Evolutionary conservation across 2,797 vertebrate genomes (phyloP).

Genomic region (Scleropages formosus): DNA sequence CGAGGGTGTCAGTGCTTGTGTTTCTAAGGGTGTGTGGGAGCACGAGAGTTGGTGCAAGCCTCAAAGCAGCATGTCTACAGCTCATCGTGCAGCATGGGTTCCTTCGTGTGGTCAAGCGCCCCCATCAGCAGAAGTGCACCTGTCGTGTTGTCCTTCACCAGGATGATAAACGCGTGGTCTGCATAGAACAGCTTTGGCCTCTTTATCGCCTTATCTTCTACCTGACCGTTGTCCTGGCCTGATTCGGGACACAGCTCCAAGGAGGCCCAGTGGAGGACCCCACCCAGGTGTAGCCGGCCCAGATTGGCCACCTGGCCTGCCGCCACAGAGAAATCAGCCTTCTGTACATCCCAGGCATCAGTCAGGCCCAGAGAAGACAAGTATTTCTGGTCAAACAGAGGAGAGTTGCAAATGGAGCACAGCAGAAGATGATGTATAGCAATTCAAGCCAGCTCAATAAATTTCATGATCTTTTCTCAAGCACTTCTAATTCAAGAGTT

Average conservation of each 20-base stretch:
- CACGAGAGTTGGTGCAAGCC: conserved; percentile 17
- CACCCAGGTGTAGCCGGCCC: conserved; percentile 55
- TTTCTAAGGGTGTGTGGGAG: conserved; percentile 53
- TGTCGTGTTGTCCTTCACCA: conserved; percentile 54
- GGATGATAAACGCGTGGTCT: conserved; percentile 61
- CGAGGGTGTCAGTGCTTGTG: conserved; percentile 47
- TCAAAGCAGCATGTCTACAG: conserved; percentile 47
- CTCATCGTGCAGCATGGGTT: conserved; percentile 59
- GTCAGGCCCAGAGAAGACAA: conserved; percentile 60
- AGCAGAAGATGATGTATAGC: not conserved
- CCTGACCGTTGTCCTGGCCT: conserved; percentile 32
- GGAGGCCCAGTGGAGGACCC: conserved; percentile 60
- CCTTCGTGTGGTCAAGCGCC: conserved; percentile 58
- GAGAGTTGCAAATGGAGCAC: not conserved
- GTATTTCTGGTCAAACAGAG: conserved; percentile 50
- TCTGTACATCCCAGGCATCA: conserved; percentile 55
- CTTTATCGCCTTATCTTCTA: conserved; percentile 47
- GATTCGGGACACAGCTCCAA: conserved; percentile 56
- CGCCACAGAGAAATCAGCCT: conserved; percentile 57
- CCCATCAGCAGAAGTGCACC: conserved; percentile 65
- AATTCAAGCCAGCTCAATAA: not conserved
- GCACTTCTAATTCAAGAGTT: not conserved
- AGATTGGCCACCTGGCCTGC: conserved; percentile 35
- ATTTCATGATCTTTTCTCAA: not conserved
- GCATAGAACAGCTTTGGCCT: conserved; percentile 61